These are phyloP conservation scores for Micromesistius poutassou DNA, from an alignment of 2,797 vertebrate species.

Conservation along the genomic window DNA sequence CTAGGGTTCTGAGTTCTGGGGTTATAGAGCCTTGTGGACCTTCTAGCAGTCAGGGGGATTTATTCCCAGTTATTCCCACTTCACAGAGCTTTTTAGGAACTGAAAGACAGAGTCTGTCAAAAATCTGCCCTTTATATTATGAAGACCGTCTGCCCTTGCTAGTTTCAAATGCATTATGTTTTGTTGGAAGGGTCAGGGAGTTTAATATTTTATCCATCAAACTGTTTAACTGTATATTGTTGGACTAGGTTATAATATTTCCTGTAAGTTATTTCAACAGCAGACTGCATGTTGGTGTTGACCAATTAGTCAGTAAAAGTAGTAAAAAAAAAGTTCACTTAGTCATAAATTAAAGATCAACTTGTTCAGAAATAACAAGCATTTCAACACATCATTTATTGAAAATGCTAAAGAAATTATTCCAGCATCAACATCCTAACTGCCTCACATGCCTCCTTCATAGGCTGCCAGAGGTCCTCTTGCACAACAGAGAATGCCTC, in stretches of 20 bases:
- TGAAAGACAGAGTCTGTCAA: no score
- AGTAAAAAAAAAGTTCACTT: no score
- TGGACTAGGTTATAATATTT: not conserved
- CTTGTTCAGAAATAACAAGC: not conserved
- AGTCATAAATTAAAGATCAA: no score
- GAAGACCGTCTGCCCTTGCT: not conserved
- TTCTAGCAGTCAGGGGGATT: not conserved
- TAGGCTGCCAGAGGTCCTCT: no score
- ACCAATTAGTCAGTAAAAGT: not conserved
- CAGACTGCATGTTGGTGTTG: not conserved
- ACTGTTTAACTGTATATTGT: not conserved
- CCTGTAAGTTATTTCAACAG: not conserved
- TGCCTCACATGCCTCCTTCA: not conserved
- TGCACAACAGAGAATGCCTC: no score
- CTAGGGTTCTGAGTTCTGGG: not conserved
- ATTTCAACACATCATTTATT: not conserved
- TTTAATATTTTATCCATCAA: not conserved
- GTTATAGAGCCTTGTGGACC: not conserved
- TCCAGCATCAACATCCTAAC: not conserved
- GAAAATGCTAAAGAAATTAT: not conserved
- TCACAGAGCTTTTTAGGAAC: not conserved
- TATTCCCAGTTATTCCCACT: not conserved
- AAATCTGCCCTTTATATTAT: not conserved
- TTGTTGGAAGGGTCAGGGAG: not conserved
- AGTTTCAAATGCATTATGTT: not conserved